These are phyloP conservation scores for Neelides sp. DNA, from an alignment of 1,140 invertebrate species.

Conservation along the genomic window DNA sequence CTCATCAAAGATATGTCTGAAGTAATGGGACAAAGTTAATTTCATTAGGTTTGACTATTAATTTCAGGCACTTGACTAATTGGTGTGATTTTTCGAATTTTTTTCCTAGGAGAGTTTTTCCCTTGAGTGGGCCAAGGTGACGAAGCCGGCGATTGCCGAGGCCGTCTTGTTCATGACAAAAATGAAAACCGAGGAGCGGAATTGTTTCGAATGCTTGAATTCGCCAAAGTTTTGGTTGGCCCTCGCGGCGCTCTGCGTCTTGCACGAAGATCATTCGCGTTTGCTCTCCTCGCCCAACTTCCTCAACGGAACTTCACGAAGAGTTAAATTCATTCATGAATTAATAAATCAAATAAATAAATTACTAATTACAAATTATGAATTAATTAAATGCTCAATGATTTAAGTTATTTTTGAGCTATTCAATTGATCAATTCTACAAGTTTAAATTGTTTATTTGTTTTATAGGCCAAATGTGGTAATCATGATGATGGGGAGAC, in stretches of 20 bases:
- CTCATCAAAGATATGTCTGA: constrained; percentile 82
- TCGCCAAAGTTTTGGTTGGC: constrained; percentile 82
- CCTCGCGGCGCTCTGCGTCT: constrained; percentile 79
- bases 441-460: constrained; percentile 14
- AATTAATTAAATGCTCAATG: constrained; percentile 1
- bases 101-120: constrained; percentile 66
- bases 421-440: not conserved
- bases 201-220: constrained; percentile 59
- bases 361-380: constrained; percentile 2
- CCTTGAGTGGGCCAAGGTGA: constrained; percentile 70
- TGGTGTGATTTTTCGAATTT: constrained; percentile 11
- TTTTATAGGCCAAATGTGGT: constrained; percentile 61
- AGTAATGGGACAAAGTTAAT: too few species aligned
- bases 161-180: constrained; percentile 75
- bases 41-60: too few species aligned
- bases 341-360: constrained; percentile 35
- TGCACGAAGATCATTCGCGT: constrained; percentile 82
- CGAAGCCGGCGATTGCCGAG: constrained; percentile 80
- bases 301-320: constrained; percentile 44
- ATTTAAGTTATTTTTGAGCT: constrained; percentile 5
- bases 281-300: constrained; percentile 58
- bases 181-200: constrained; percentile 57
- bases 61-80: constrained; percentile 5
- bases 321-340: too few species aligned
- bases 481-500: constrained; percentile 97